Conservation (phyloP, 2,888 invertebrate genomes). For the Bimastos eiseni region DNA sequence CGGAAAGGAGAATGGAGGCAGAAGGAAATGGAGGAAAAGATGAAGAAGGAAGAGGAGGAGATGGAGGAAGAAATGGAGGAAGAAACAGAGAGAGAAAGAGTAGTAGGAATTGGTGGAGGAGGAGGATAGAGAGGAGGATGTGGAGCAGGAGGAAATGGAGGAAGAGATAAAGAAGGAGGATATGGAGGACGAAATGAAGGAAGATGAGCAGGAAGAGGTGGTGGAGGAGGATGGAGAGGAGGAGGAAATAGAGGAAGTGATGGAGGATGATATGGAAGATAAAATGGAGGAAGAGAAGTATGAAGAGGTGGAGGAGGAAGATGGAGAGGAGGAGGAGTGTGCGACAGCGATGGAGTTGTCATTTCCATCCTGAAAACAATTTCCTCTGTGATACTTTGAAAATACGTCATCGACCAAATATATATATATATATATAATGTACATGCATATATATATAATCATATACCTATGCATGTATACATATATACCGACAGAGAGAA, state of each 20-base stretch:
- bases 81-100: not conserved
- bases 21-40: not conserved
- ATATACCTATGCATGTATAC: no score
- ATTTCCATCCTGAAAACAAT: not conserved
- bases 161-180: no score
- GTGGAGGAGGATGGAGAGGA: no score
- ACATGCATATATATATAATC: no score
- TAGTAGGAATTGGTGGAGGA: not conserved
- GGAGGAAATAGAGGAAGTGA: not conserved
- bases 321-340: not conserved
- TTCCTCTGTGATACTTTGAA: not conserved
- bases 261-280: not conserved
- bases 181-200: no score
- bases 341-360: no score
- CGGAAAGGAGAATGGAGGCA: no score
- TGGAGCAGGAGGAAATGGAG: no score
- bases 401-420: not conserved
- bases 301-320: not conserved
- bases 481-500: no score
- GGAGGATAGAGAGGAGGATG: no score
- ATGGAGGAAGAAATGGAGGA: not conserved
- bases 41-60: not conserved
- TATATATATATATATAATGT: not conserved
- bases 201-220: no score
- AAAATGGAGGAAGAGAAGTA: not conserved